Base-by-base conservation (phyloP, 2,888 invertebrate genomes). In the Pelosia muscerda region DNA sequence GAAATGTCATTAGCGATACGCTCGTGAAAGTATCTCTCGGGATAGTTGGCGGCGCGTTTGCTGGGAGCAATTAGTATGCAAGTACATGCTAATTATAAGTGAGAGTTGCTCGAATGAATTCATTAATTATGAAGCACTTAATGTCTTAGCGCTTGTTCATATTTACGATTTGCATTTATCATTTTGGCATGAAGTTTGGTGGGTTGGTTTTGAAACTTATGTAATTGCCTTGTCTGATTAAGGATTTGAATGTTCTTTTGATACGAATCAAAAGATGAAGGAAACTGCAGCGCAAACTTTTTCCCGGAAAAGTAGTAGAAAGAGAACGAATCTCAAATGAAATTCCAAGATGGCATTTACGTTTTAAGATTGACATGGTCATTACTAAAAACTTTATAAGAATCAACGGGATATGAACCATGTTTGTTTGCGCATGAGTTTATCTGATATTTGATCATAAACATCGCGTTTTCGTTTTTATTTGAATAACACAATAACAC, bases 1-100 rank as follows among this genome's bases (percentile, higher is more conserved):
- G 58, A 63, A 73, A 75, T 72, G 75, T 75, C 73, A 79, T 82
- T 82, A 81, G 77, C 75, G 70, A 76, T 74, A 68, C 49, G 53
- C 69, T 78, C 78, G 76, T 77, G 77, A 74, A 73, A 79, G 74
- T 69, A 49, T 66, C 61, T 5, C 26, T 75, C 76, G 76, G 76
- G 78, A 79, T 78, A 77, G 79, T 83, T 75, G 68, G 62, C 56
- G 71, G 65, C 58, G 66, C 66, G 78, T 74, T 75, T 71, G 64
- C 57, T 63, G 31, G 59, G 63, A 68, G 69, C 66, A 75, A 77
- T 81, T 73, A 74, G 62, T 73, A 73, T 77, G 71, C 71, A 72
- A 77, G 71, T 76, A 74, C 70, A 63, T 72, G 72, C 62, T 77
- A 77, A 79, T 77, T 53, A 69, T 68, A 64, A 71, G 72, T 68